These are phyloP conservation scores for Natator depressus DNA, from an alignment of 2,113 vertebrate genomes.

Conservation along the genomic window DNA sequence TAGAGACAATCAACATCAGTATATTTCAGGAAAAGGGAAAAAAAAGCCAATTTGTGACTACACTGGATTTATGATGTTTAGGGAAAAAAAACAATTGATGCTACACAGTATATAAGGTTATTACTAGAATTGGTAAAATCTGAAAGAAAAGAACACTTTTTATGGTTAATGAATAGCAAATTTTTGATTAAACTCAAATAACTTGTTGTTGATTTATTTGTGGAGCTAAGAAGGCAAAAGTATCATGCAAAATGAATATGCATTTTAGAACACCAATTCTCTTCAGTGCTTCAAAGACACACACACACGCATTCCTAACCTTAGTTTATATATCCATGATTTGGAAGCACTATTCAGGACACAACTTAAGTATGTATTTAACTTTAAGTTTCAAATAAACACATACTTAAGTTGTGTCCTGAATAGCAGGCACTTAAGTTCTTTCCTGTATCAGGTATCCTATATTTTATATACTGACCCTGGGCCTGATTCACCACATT, in stretches of 20 bases:
- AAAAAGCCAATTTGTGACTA: neutral
- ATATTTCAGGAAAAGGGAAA: neutral
- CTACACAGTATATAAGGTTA: neutral
- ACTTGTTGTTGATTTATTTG: neutral
- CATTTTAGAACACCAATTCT: neutral
- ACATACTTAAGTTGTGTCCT: neutral
- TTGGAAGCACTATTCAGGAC: neutral
- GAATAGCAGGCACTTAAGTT: neutral
- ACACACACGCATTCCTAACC: neutral
- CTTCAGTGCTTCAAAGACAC: neutral
- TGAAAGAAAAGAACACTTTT: neutral
- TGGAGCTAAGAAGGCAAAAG: neutral
- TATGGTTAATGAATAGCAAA: neutral
- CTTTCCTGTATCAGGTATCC: neutral
- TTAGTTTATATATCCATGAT: rapidly evolving
- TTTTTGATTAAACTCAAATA: neutral
- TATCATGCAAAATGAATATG: neutral
- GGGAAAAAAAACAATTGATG: neutral
- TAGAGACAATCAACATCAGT: neutral
- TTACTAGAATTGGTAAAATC: neutral
- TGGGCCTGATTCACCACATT: neutral
- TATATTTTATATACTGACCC: neutral
- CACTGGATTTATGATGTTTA: neutral
- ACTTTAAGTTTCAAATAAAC: neutral
- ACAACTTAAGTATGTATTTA: rapidly evolving